Conservation (phyloP, 2,113 vertebrate species). For the Cebus imitator region DNA sequence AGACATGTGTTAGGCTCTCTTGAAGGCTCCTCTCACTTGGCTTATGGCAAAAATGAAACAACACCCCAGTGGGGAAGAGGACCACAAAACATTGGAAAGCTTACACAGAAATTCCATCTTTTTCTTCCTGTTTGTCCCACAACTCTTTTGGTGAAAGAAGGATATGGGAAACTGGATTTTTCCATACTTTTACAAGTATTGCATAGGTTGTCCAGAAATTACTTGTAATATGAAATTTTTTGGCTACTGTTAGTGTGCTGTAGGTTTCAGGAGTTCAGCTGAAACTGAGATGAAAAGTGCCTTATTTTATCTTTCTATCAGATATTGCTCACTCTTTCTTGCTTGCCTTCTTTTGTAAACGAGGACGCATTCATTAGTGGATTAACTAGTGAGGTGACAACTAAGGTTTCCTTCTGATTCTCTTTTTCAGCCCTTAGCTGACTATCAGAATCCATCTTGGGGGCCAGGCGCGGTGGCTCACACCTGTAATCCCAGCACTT, state of each 20-base stretch:
- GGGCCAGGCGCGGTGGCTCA: fast-evolving
- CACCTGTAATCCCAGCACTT: too few relatives aligned
- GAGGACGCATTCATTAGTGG: neutral
- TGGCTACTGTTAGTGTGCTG: neutral
- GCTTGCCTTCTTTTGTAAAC: neutral
- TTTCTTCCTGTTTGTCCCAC: neutral
- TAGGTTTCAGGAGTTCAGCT: neutral
- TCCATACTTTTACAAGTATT: neutral
- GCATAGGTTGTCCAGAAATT: neutral
- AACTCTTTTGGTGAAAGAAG: neutral
- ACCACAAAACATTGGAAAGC: neutral
- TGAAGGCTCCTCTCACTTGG: neutral
- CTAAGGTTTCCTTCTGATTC: neutral
- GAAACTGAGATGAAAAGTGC: neutral
- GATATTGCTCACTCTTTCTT: neutral
- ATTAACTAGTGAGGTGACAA: neutral
- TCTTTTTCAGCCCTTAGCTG: neutral
- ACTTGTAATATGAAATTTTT: neutral
- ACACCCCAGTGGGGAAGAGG: neutral
- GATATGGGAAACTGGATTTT: neutral
- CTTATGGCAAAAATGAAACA: neutral
- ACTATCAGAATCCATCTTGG: neutral
- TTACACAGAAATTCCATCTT: neutral
- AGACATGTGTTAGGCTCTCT: neutral
- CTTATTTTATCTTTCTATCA: neutral